phyloP scores from a whole-genome alignment of 2,797 vertebrate genomes.

The Takifugu ocellatus region DNA sequence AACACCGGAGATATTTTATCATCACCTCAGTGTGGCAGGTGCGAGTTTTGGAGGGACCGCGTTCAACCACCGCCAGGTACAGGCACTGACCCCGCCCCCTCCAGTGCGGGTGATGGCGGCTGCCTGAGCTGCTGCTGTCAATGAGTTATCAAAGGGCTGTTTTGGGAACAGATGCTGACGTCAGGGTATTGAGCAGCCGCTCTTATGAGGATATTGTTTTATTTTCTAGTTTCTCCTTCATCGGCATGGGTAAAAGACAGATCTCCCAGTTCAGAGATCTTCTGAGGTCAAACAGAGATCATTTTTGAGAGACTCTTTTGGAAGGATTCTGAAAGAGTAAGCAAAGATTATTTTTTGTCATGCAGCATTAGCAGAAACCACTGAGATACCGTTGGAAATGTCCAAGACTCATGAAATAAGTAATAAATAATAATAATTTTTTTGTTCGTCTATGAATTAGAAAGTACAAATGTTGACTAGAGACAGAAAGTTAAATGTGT shows the following conservation, averaged over 20 bases:
- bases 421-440: too few relatives aligned
- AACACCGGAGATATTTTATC: constrained; percentile 62
- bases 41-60: constrained; percentile 40
- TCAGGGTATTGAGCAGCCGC: constrained; percentile 61
- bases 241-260: constrained; percentile 39
- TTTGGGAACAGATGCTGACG: constrained; percentile 73
- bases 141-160: constrained; percentile 70
- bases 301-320: constrained; percentile 20
- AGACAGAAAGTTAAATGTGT: too few relatives aligned
- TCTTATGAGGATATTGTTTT: constrained; percentile 27
- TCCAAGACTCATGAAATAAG: too few relatives aligned
- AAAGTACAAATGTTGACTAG: too few relatives aligned
- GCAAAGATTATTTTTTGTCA: neutral
- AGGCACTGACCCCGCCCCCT: constrained; percentile 36
- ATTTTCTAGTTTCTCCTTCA: constrained; percentile 32
- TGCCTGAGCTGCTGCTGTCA: constrained; percentile 63
- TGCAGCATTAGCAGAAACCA: neutral
- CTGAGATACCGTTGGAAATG: too few relatives aligned
- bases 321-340: constrained; percentile 14
- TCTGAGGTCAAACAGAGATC: constrained; percentile 28
- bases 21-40: constrained; percentile 47
- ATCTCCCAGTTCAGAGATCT: constrained; percentile 52
- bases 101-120: constrained; percentile 57
- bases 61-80: constrained; percentile 12
- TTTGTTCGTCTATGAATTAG: too few relatives aligned